Evolutionary conservation across 2,113 vertebrate genomes (phyloP).

Genomic region (Scytalopus superciliaris): DNA sequence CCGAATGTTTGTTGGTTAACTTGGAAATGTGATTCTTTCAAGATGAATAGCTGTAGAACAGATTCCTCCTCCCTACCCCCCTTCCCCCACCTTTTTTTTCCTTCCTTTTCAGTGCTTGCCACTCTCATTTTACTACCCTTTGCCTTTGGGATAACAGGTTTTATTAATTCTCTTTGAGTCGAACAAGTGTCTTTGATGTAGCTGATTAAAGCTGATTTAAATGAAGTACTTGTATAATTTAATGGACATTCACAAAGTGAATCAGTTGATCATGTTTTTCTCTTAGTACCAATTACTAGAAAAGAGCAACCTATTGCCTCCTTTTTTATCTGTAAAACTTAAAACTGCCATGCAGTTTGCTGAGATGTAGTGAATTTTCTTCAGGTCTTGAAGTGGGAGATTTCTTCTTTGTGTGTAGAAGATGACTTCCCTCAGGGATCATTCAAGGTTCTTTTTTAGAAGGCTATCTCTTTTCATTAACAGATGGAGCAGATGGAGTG

Average conservation of each 20-base stretch:
- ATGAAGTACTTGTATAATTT: background rate
- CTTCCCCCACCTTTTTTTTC: accelerated
- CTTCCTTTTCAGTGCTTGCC: background rate
- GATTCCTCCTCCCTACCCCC: background rate
- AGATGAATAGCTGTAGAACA: background rate
- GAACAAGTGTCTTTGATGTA: background rate
- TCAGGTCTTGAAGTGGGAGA: background rate
- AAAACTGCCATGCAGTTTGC: background rate
- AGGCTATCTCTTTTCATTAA: background rate
- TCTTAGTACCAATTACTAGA: background rate
- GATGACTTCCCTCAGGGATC: background rate
- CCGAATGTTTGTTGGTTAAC: background rate
- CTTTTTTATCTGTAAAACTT: background rate
- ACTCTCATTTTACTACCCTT: background rate
- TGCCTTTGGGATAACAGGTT: background rate
- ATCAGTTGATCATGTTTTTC: background rate
- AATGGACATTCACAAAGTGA: background rate
- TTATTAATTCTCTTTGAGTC: slow-evolving; percentile 19
- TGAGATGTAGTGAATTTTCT: background rate
- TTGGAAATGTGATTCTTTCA: background rate
- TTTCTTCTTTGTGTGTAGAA: background rate
- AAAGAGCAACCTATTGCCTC: background rate
- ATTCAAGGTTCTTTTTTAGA: background rate
- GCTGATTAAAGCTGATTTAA: slow-evolving; percentile 12
- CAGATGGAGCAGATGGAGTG: background rate